Evolutionary conservation across 2,888 invertebrate genomes (phyloP).

Genomic region (Drosophila recens): DNA sequence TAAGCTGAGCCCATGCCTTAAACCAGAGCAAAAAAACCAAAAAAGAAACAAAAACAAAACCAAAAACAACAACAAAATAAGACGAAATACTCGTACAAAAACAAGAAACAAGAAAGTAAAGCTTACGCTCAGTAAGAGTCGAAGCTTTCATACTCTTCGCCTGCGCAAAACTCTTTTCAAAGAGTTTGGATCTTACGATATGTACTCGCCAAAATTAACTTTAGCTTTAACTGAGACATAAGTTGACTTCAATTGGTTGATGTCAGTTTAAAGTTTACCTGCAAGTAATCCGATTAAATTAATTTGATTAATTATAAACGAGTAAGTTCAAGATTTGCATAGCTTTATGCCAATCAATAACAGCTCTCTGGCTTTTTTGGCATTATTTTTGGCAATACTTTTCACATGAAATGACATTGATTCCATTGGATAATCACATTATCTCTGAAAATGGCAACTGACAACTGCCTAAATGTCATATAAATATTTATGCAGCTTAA

Average conservation of each 20-base stretch:
- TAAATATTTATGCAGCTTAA: neutral
- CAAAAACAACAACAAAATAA: conserved; percentile 8
- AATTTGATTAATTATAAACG: conserved; percentile 57
- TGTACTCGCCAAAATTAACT: conserved; percentile 3
- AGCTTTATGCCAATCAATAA: conserved; percentile 41
- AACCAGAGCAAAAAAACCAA: conserved; percentile 47
- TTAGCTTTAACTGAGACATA: conserved; percentile 46
- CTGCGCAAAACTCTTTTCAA: neutral
- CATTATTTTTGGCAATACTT: conserved; percentile 14
- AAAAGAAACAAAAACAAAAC: conserved; percentile 1
- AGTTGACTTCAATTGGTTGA: conserved; percentile 50
- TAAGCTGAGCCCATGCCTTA: conserved; percentile 44
- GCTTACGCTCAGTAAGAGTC: conserved; percentile 32
- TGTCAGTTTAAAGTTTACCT: conserved; percentile 43
- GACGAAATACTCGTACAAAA: neutral
- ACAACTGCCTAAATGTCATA: conserved; percentile 1
- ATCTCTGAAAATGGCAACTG: conserved; percentile 11
- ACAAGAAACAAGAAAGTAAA: conserved; percentile 44
- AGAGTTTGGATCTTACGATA: conserved; percentile 2
- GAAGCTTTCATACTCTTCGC: conserved; percentile 55
- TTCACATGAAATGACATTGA: conserved; percentile 31
- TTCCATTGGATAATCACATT: conserved; percentile 24
- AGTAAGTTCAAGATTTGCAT: conserved; percentile 50
- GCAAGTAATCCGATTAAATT: conserved; percentile 54
- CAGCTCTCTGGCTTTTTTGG: neutral